Evolutionary conservation across 2,888 invertebrate species (phyloP).

Genomic region (Ophion ventricosus): DNA sequence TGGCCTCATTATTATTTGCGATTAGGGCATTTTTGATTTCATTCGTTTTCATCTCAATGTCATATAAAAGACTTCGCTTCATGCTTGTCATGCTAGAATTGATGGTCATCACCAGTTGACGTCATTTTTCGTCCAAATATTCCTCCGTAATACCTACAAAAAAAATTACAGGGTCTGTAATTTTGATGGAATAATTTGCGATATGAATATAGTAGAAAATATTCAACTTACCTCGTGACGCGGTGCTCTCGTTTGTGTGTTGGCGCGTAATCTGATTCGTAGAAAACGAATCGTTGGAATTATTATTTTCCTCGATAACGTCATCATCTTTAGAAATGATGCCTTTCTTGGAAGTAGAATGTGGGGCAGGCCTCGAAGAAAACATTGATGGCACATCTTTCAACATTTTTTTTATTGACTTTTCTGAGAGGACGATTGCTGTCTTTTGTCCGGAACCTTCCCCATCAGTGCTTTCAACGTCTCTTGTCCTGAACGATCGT

Average conservation of each 20-base stretch:
- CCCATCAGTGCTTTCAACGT: slow-evolving; percentile 33
- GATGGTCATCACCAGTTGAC: background rate
- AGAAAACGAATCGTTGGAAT: background rate
- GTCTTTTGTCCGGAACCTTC: slow-evolving; percentile 1
- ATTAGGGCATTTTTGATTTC: slow-evolving; percentile 25
- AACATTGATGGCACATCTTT: slow-evolving; percentile 23
- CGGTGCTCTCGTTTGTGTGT: slow-evolving; percentile 8
- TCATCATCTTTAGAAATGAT: background rate
- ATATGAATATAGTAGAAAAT: background rate
- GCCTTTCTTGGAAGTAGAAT: background rate
- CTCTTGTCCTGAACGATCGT: slow-evolving; percentile 24
- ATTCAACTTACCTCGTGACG: slow-evolving; percentile 20
- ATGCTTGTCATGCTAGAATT: background rate
- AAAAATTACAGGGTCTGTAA: too few species aligned
- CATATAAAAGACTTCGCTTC: slow-evolving; percentile 6
- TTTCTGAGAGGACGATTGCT: slow-evolving; percentile 18
- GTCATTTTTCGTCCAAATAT: slow-evolving; percentile 7
- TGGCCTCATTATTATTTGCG: background rate
- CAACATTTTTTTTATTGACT: slow-evolving; percentile 19
- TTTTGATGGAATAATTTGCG: too few species aligned
- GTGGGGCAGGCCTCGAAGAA: background rate
- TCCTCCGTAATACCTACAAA: slow-evolving; percentile 3
- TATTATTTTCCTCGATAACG: background rate
- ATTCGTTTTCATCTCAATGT: background rate
- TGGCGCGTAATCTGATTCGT: slow-evolving; percentile 5